These are phyloP conservation scores for Pomatorhinus ruficollis DNA, from an alignment of 2,113 vertebrate species.

Conservation along the genomic window DNA sequence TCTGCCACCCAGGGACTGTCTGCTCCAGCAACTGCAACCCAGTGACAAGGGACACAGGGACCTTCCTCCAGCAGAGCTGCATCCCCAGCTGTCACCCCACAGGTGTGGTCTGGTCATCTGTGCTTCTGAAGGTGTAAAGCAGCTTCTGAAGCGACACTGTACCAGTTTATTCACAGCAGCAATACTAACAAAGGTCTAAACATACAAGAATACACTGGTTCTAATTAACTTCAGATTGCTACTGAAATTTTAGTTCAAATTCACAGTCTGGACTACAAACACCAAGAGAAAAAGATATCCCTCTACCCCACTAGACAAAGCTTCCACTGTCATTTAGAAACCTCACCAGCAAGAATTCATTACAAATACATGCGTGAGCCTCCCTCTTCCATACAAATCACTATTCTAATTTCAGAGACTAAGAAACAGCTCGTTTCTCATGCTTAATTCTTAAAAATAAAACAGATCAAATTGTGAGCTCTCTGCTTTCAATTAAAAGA, in stretches of 20 bases:
- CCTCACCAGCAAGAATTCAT: background rate
- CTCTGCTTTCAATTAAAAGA: background rate
- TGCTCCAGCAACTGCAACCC: background rate
- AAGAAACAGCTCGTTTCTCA: background rate
- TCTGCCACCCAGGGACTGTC: background rate
- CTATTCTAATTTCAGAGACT: background rate
- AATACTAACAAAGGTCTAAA: background rate
- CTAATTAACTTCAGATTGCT: background rate
- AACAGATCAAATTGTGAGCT: background rate
- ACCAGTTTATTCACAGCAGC: background rate
- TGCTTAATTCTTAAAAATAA: background rate
- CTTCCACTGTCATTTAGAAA: background rate
- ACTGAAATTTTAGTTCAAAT: background rate
- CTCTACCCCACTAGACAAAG: background rate
- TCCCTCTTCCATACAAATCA: background rate
- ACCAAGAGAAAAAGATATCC: background rate
- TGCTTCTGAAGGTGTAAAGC: background rate
- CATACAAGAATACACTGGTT: background rate
- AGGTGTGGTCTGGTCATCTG: background rate
- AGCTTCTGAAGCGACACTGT: background rate
- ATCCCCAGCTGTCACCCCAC: background rate
- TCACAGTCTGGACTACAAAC: background rate
- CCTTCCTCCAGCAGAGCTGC: background rate
- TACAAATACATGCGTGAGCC: background rate
- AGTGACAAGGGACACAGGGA: background rate